Percentiles rank a stretch among this genome's conserved stretches.
phyloP scores from a whole-genome alignment of 1,140 invertebrate species.

The Drosophila kurseongensis region DNA sequence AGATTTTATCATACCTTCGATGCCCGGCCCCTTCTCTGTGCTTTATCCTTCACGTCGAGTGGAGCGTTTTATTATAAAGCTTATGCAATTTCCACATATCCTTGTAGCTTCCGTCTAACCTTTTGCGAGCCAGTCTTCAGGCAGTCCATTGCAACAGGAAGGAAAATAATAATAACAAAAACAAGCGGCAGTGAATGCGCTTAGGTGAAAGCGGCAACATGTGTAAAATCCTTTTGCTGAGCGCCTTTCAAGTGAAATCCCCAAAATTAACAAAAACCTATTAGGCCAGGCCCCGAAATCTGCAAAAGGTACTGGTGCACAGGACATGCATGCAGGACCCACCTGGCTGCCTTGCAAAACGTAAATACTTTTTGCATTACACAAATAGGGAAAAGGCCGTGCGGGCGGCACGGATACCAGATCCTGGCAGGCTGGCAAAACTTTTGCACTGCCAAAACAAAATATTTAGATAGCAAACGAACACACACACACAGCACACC shows the following conservation, averaged over 20 bases:
- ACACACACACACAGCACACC: too few relatives aligned
- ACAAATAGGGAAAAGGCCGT: slow-evolving; percentile 35
- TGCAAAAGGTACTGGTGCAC: slow-evolving; percentile 34
- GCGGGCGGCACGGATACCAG: not conserved
- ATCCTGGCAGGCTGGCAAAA: slow-evolving; percentile 57
- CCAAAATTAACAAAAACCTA: slow-evolving; percentile 82
- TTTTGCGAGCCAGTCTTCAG: slow-evolving; percentile 5
- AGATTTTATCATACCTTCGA: slow-evolving; percentile 28
- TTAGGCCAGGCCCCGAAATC: slow-evolving; percentile 66
- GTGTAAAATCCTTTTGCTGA: slow-evolving; percentile 62
- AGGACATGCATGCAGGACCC: slow-evolving; percentile 33
- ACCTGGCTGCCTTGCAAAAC: slow-evolving; percentile 65
- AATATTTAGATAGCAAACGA: slow-evolving; percentile 75
- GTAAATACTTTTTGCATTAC: slow-evolving; percentile 77
- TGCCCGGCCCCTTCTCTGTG: not conserved
- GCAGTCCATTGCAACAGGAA: slow-evolving; percentile 30
- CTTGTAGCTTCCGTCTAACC: slow-evolving; percentile 26
- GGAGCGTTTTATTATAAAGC: slow-evolving; percentile 68
- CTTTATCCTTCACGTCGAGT: slow-evolving; percentile 19
- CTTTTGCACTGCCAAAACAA: slow-evolving; percentile 78
- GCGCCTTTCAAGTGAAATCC: slow-evolving; percentile 62
- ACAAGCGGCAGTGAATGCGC: slow-evolving; percentile 20
- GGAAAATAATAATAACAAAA: slow-evolving; percentile 33
- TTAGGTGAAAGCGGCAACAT: slow-evolving; percentile 59
- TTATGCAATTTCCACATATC: slow-evolving; percentile 77